Percentiles rank a stretch among this genome's conserved stretches.
These are phyloP conservation scores for Camponotus fellah DNA, from an alignment of 2,888 invertebrate species.

Conservation along the genomic window DNA sequence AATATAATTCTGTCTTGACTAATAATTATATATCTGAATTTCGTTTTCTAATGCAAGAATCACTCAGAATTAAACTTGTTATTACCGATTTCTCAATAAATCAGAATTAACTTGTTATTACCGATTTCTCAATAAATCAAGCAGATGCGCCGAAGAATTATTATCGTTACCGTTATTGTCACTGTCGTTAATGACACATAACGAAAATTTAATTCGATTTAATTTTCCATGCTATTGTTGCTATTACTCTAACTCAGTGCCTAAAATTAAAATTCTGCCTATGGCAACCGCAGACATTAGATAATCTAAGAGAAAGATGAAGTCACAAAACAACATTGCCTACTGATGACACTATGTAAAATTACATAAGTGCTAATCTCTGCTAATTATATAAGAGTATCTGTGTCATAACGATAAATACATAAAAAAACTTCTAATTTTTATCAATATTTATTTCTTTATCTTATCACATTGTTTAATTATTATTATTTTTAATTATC, in stretches of 20 bases:
- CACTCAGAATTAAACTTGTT: background rate
- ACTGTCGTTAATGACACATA: background rate
- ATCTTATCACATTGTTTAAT: background rate
- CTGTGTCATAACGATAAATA: background rate
- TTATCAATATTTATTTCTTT: background rate
- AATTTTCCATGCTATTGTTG: slow-evolving; percentile 15
- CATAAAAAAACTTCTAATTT: slow-evolving; percentile 29
- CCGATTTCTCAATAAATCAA: background rate
- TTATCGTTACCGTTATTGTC: background rate
- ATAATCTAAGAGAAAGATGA: slow-evolving; percentile 58
- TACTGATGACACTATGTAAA: background rate
- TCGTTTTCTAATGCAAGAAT: background rate
- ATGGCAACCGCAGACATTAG: slow-evolving; percentile 49
- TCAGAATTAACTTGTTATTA: background rate
- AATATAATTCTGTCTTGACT: background rate
- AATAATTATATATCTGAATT: background rate
- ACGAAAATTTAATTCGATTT: background rate
- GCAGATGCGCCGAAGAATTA: background rate
- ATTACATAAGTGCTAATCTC: slow-evolving; percentile 44
- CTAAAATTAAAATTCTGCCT: too few relatives aligned
- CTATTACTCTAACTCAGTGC: too few relatives aligned
- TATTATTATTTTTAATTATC: background rate
- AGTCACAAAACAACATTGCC: slow-evolving; percentile 5
- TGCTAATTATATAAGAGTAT: background rate
- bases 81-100: background rate